Percentiles rank a stretch among this genome's conserved stretches.
These are phyloP conservation scores for Oasisia sp. DNA, from an alignment of 2,888 invertebrate species.

Conservation along the genomic window DNA sequence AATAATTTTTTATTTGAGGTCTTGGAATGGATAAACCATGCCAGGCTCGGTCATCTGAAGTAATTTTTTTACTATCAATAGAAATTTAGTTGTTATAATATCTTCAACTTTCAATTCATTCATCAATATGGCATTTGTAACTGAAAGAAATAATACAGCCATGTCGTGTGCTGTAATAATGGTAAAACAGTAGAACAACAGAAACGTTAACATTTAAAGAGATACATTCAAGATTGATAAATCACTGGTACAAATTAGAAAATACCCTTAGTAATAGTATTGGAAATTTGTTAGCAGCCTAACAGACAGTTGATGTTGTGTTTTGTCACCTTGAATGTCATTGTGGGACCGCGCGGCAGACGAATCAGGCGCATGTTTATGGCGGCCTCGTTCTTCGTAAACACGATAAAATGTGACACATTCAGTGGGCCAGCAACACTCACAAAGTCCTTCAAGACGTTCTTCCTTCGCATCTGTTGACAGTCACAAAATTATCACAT, in stretches of 20 bases:
- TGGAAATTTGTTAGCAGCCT: neutral
- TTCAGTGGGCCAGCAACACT: constrained; percentile 89
- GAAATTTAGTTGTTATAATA: too few species aligned
- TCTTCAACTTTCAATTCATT: too few species aligned
- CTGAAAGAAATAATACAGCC: too few species aligned
- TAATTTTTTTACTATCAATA: too few species aligned
- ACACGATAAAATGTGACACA: constrained; percentile 90
- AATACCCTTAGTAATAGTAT: neutral
- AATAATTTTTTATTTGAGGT: too few species aligned
- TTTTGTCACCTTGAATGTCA: constrained; percentile 80
- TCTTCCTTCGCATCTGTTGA: constrained; percentile 84
- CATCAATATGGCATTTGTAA: too few species aligned
- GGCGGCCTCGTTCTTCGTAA: constrained; percentile 82
- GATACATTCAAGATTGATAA: neutral
- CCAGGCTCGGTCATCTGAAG: too few species aligned
- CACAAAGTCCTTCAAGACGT: constrained; percentile 95
- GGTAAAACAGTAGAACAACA: neutral
- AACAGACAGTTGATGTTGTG: constrained; percentile 9
- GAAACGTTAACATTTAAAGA: neutral
- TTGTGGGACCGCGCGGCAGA: constrained; percentile 90
- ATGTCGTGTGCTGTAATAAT: too few species aligned
- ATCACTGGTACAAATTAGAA: too few species aligned
- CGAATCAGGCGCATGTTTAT: constrained; percentile 81
- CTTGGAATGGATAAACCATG: too few species aligned
- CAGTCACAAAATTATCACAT: neutral